Conservation (phyloP, 2,113 vertebrate genomes). For the Dipodomys spectabilis region DNA sequence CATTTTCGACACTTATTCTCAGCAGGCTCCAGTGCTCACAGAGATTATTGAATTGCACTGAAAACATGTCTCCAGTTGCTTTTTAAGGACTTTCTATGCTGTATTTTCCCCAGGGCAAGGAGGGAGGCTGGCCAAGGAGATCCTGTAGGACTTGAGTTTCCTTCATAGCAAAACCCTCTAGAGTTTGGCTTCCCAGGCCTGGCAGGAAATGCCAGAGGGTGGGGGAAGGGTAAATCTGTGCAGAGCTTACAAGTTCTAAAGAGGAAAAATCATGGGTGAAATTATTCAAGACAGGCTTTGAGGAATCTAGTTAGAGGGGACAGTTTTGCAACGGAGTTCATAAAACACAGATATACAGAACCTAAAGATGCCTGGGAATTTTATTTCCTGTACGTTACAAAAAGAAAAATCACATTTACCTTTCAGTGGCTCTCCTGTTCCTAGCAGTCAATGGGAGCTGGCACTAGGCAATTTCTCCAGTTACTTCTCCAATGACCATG, state of each 20-base stretch:
- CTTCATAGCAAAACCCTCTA: conserved; percentile 46
- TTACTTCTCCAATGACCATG: not conserved
- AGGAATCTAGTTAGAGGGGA: conserved; percentile 22
- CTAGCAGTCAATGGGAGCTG: not conserved
- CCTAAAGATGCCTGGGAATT: conserved; percentile 62
- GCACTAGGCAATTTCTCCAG: not conserved
- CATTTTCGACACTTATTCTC: not conserved
- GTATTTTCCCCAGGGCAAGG: conserved; percentile 26
- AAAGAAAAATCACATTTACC: conserved; percentile 8
- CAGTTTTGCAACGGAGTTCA: conserved; percentile 39
- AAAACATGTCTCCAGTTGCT: conserved; percentile 55
- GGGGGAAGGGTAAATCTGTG: not conserved
- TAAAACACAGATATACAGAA: conserved; percentile 23
- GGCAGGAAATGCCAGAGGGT: conserved; percentile 72
- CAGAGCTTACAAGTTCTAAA: conserved; percentile 36
- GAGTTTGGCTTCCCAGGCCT: conserved; percentile 63
- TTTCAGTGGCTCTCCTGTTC: not conserved
- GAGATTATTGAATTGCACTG: conserved; percentile 26
- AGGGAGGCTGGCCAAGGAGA: conserved; percentile 43
- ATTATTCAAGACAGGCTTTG: conserved; percentile 45
- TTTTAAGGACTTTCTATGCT: conserved; percentile 77
- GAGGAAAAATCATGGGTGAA: conserved; percentile 48
- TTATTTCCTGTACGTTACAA: conserved; percentile 57
- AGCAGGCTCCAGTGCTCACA: not conserved
- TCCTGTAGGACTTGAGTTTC: conserved; percentile 49